Conservation (phyloP, 2,113 vertebrate genomes). For the Polypterus senegalus region DNA sequence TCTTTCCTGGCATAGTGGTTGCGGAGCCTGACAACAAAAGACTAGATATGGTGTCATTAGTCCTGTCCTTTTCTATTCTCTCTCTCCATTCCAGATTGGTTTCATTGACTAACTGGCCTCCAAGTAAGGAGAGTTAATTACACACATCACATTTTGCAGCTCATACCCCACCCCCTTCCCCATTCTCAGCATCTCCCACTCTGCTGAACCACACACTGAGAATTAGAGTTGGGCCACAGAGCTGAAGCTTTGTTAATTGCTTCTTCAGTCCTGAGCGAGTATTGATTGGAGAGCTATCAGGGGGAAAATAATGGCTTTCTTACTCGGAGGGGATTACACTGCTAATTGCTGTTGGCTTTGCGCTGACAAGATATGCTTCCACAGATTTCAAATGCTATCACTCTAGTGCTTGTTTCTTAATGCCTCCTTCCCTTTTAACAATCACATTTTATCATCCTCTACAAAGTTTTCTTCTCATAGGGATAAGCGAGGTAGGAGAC, state of each 20-base stretch:
- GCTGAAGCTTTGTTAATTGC: constrained; percentile 72
- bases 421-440: constrained; percentile 6
- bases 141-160: constrained; percentile 32
- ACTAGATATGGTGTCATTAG: not conserved
- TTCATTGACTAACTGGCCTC: constrained; percentile 45
- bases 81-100: constrained; percentile 36
- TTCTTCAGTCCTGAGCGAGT: constrained; percentile 55
- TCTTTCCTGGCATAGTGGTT: constrained; percentile 29
- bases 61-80: not conserved
- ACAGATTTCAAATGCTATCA: constrained; percentile 37
- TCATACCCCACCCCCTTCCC: constrained; percentile 8
- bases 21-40: constrained; percentile 43
- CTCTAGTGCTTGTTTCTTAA: constrained; percentile 37
- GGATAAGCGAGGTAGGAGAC: not conserved
- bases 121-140: constrained; percentile 51
- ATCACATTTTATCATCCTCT: not conserved
- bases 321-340: constrained; percentile 54
- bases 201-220: constrained; percentile 38
- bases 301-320: constrained; percentile 60
- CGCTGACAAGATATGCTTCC: constrained; percentile 62
- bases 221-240: constrained; percentile 51
- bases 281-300: constrained; percentile 67
- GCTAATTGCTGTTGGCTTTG: constrained; percentile 73
- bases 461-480: not conserved
- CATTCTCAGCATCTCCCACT: constrained; percentile 13